Evolutionary conservation across 2,888 invertebrate species (phyloP), one percentile per base, ranked within the genome.

Genomic region (Marronus borbonicus): DNA sequence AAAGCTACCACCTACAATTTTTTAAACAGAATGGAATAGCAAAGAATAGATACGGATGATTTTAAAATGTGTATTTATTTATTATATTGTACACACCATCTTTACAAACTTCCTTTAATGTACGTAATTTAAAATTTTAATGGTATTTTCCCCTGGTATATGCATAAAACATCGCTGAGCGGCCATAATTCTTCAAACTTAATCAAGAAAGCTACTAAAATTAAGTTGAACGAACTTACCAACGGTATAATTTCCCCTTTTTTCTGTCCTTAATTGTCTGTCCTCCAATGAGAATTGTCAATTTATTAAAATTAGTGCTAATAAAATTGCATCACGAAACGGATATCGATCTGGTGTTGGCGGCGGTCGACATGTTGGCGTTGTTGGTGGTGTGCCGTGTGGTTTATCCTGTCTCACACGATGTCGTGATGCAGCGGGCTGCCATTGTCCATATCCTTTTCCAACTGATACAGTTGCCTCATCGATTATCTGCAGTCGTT

Each of bases 321-420:
- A 74, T 74, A 62, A 74, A 74, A 74, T 62, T 74, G 72, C 72
- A 74, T 74, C 72, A 74, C 72, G 72, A 60, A 60, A 62, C 60
- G 72, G 24, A 60, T 74, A 74, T 74, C 49, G 72, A 74, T 74
- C 60, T 60, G 72, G 24, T 44, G 72, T n/a, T 31, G 17, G 55
- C 55, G 17, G 70, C 31, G 72, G 72, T 74, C 72, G 60, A 49
- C 24, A 44, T 20, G 44, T 62, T 49, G 60, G 39, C 24, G 24
- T 60, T 74, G 72, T 74, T 74, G 44, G 72, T 20, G 52, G 58
- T 60, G 44, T 74, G 72, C 60, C 44, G 24, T 74, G 72, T 39
- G 72, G 72, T 72, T 14, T 58, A n/a, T 60, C 44, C 44, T 68
- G 39, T 44, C 14, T 60, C 72, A 70, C 39, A 20, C 17, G 39